phyloP scores from a whole-genome alignment of 1,140 invertebrate genomes.

The Triops cancriformis region DNA sequence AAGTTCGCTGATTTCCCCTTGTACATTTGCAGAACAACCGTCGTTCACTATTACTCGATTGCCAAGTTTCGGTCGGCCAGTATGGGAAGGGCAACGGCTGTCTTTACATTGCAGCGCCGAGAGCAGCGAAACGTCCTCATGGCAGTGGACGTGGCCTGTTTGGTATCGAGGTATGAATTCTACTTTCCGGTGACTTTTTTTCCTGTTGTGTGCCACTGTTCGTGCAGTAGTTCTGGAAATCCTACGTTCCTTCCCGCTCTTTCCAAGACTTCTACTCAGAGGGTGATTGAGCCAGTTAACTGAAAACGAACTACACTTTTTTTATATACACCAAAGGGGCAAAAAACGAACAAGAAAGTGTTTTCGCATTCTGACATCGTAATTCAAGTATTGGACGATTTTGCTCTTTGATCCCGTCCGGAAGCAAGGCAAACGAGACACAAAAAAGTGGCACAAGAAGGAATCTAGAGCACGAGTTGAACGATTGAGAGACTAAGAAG shows the following conservation, averaged over 20 bases:
- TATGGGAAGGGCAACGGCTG: background rate
- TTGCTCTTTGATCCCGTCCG: background rate
- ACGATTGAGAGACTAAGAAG: background rate
- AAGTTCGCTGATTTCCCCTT: too few species aligned
- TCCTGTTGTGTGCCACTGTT: background rate
- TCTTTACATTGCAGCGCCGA: constrained; percentile 5
- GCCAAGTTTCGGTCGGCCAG: background rate
- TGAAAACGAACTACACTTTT: background rate
- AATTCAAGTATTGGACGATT: background rate
- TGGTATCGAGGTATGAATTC: background rate
- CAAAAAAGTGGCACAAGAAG: background rate
- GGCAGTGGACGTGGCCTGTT: background rate
- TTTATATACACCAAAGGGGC: background rate
- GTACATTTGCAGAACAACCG: background rate
- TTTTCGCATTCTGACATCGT: background rate
- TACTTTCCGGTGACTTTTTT: background rate
- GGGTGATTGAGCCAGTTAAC: background rate
- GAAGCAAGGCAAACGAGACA: too few species aligned
- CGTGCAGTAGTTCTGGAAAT: background rate
- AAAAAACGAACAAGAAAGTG: background rate
- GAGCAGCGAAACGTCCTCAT: background rate
- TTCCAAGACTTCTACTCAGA: background rate
- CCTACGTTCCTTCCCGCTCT: background rate
- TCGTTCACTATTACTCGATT: constrained; percentile 3
- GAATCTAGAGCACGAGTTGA: background rate